Evolutionary conservation across 2,113 vertebrate species (phyloP), one percentile per base, ranked within the genome.

Genomic region (Lamprotornis superbus): DNA sequence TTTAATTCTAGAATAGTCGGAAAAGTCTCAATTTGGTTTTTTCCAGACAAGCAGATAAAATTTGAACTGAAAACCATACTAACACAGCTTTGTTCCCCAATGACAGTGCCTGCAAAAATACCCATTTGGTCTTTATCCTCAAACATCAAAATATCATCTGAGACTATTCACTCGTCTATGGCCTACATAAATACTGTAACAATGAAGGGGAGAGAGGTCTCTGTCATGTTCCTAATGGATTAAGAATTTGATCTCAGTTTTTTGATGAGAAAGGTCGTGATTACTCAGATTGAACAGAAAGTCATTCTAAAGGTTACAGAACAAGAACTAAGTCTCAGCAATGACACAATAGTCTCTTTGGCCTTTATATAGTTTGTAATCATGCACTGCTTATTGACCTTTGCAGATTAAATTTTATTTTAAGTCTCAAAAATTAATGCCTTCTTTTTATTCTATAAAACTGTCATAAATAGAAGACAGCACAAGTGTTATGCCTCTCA

Each of bases 281-380:
- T 97, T 95, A 94, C 67, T 95, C 89, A 76, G 71, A 77, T 90
- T 49, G 80, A 90, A 50, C 64, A 90, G 81, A 94, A 94, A 92
- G 65, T 87, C 70, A 88, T 93, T 95, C 37, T 92, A 91, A 94
- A 95, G 92, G 90, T 96, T 96, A 93, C 35, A 56, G 92, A 95
- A n/a, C 14, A 68, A 39, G 63, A 59, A 49, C 64, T 17, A 28
- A 42, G 74, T 74, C 83, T 53, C n/a, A 80, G 55, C 56, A 49
- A 12, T 90, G 83, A 77, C 78, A 83, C 40, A 61, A 13, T 16
- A 50, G 63, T 90, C 61, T 75, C 42, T 91, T 59, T 87, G 81
- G 69, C 80, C 77, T 94, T 92, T 92, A n/a, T 60, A 8, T 80
- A 39, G 37, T 76, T 87, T 75, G 64, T 74, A 82, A 69, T 92